These are phyloP conservation scores for Tetramorium simillimum DNA, from an alignment of 1,140 invertebrate genomes.

Conservation along the genomic window DNA sequence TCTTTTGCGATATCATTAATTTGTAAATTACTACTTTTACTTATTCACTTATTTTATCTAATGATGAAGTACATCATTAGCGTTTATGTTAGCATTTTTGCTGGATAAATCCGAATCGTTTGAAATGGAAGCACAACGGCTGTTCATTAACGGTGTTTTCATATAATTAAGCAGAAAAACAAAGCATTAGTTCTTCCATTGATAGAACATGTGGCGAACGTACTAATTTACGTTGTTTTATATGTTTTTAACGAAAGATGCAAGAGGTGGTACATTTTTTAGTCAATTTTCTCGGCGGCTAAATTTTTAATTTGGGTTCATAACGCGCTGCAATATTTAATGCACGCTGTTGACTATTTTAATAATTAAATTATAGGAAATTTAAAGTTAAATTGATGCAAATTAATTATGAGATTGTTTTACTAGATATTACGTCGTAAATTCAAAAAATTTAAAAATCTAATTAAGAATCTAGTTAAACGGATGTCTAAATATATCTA, in stretches of 20 bases:
- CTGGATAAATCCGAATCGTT: neutral
- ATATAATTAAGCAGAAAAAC: constrained; percentile 67
- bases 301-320: neutral
- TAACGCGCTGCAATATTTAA: neutral
- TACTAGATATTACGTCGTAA: neutral
- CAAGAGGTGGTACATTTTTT: neutral
- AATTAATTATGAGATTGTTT: constrained; percentile 9
- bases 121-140: constrained; percentile 24
- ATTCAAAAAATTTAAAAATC: neutral
- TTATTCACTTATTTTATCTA: constrained; percentile 28
- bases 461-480: neutral
- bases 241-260: neutral
- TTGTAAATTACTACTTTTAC: neutral
- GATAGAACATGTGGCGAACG: constrained; percentile 34
- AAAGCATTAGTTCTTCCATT: constrained; percentile 35
- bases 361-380: constrained; percentile 23
- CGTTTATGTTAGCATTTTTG: neutral
- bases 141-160: constrained; percentile 72
- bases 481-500: neutral
- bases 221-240: neutral
- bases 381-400: neutral
- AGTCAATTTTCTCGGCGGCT: neutral
- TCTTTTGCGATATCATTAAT: neutral
- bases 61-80: neutral
- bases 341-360: neutral